Percentiles rank a stretch among this genome's conserved stretches.
These are phyloP conservation scores for Noctilio leporinus DNA, from an alignment of 2,113 vertebrate species.

Conservation along the genomic window DNA sequence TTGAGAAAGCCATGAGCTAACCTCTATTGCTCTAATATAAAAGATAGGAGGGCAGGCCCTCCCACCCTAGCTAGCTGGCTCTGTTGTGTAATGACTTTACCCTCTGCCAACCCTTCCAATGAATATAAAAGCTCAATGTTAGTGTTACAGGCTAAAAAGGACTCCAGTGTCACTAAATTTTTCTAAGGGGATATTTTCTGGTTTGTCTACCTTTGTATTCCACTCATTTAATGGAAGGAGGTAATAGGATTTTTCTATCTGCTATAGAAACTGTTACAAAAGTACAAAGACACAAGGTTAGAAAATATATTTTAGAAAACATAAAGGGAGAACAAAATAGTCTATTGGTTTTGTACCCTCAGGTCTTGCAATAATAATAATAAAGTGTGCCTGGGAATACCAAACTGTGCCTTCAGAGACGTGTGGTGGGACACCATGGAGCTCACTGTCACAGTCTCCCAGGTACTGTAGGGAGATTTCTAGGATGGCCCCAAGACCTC, in stretches of 20 bases:
- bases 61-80: neutral
- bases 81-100: neutral
- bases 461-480: neutral
- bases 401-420: neutral
- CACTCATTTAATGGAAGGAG: constrained; percentile 3
- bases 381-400: neutral
- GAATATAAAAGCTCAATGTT: constrained; percentile 45
- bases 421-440: too few species aligned
- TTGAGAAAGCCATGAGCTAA: neutral
- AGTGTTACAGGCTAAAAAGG: neutral
- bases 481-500: neutral
- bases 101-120: neutral
- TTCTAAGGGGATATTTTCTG: constrained; percentile 41
- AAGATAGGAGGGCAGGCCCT: neutral
- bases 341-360: neutral
- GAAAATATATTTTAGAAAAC: constrained; percentile 27
- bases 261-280: constrained; percentile 13
- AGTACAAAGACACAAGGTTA: neutral
- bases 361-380: neutral
- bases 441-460: neutral
- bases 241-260: constrained; percentile 44
- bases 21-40: neutral
- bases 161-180: neutral
- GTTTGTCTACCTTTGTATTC: constrained; percentile 24
- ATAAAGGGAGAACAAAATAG: constrained; percentile 13